These are phyloP conservation scores for Meloidogyne exigua DNA, from an alignment of 1,140 invertebrate species.

Conservation along the genomic window DNA sequence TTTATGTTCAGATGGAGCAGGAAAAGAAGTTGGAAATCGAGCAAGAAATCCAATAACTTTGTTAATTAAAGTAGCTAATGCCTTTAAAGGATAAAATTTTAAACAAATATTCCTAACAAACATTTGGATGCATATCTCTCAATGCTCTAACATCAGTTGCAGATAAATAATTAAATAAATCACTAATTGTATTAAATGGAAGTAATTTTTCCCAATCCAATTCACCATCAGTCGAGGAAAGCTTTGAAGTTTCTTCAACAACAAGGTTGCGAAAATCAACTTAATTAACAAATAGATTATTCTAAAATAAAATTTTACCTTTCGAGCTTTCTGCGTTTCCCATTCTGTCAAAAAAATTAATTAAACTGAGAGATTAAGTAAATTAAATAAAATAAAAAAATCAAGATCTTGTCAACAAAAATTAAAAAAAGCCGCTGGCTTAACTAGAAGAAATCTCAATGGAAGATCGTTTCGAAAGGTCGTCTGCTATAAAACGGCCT, in stretches of 20 bases:
- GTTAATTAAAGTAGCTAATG: conserved; percentile 89
- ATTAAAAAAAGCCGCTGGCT: no score
- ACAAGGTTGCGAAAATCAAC: conserved; percentile 94
- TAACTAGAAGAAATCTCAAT: no score
- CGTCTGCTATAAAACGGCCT: no score
- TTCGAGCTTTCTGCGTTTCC: conserved; percentile 83
- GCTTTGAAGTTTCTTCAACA: conserved; percentile 90
- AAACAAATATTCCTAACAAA: conserved; percentile 65
- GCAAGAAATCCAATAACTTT: conserved; percentile 96
- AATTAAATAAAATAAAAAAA: no score
- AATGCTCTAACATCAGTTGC: conserved; percentile 87
- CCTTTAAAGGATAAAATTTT: conserved; percentile 1
- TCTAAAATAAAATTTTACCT: not conserved
- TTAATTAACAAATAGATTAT: not conserved
- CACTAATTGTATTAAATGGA: conserved; percentile 87
- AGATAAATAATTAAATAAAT: conserved; percentile 93
- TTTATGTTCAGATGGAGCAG: conserved; percentile 85
- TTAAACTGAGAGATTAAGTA: no score
- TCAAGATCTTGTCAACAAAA: no score
- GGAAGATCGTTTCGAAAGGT: no score
- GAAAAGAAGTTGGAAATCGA: conserved; percentile 85
- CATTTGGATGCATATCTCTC: conserved; percentile 92
- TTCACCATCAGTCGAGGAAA: conserved; percentile 83
- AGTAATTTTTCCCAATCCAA: conserved; percentile 91
- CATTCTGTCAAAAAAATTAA: conserved; percentile 69